Percentiles rank a stretch among this genome's conserved stretches.
phyloP scores from a whole-genome alignment of 2,888 invertebrate species.

The Drosophila robusta region DNA sequence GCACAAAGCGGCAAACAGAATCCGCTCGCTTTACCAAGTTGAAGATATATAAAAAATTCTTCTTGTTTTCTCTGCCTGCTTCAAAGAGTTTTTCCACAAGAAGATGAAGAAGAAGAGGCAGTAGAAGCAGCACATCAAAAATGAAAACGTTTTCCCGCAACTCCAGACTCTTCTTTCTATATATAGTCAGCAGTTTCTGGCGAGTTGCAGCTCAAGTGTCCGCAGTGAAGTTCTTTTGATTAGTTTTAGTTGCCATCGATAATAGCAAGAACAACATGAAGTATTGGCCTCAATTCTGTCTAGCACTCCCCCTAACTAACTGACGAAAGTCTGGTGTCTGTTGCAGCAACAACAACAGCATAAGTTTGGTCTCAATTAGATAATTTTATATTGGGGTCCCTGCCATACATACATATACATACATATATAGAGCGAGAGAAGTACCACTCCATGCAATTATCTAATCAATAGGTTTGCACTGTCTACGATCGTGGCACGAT shows the following conservation, averaged over 20 bases:
- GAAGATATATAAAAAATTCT: slow-evolving; percentile 21
- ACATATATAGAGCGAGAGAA: background rate
- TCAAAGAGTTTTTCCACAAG: slow-evolving; percentile 69
- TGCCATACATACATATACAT: background rate
- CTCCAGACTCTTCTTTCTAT: slow-evolving; percentile 60
- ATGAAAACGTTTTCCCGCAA: slow-evolving; percentile 56
- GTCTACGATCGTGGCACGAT: slow-evolving; percentile 49
- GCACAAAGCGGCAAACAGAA: slow-evolving; percentile 18
- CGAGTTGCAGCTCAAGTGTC: slow-evolving; percentile 50
- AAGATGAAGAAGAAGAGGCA: slow-evolving; percentile 7
- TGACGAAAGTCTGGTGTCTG: slow-evolving; percentile 18
- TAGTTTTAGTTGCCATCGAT: slow-evolving; percentile 50
- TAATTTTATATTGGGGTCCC: slow-evolving; percentile 37
- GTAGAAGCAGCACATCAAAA: slow-evolving; percentile 25
- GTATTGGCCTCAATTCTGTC: slow-evolving; percentile 62
- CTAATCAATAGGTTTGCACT: slow-evolving; percentile 78
- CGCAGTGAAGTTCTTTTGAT: slow-evolving; percentile 72
- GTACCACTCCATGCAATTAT: slow-evolving; percentile 61
- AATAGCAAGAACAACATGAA: slow-evolving; percentile 14
- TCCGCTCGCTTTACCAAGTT: slow-evolving; percentile 46
- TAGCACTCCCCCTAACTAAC: slow-evolving; percentile 34
- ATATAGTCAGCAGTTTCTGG: slow-evolving; percentile 55
- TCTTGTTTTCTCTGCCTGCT: slow-evolving; percentile 47
- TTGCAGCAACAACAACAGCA: background rate
- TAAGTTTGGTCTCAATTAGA: slow-evolving; percentile 37